These are phyloP conservation scores for Papilio polyxenes DNA, from an alignment of 1,140 invertebrate genomes.

Conservation along the genomic window DNA sequence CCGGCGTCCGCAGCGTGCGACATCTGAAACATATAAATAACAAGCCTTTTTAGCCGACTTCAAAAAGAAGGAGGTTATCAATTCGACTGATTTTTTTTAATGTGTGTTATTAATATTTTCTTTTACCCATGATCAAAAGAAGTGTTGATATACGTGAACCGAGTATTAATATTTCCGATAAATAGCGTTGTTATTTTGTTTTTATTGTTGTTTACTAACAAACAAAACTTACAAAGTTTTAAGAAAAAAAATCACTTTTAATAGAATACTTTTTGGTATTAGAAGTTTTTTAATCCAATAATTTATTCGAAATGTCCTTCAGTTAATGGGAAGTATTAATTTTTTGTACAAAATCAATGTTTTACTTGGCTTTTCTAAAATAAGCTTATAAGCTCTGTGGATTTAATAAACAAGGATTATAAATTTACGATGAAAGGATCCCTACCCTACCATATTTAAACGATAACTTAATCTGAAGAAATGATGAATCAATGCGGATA, in stretches of 20 bases:
- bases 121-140: conserved; percentile 1
- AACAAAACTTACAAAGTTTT: not conserved
- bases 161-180: not conserved
- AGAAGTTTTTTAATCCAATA: no score
- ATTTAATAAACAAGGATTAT: conserved; percentile 17
- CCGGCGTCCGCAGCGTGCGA: conserved; percentile 85
- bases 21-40: conserved; percentile 80
- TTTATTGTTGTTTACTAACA: not conserved
- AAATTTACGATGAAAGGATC: not conserved
- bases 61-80: no score
- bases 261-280: no score
- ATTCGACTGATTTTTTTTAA: no score
- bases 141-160: conserved; percentile 4
- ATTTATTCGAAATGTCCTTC: no score
- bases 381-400: not conserved
- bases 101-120: conserved; percentile 28
- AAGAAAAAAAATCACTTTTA: no score
- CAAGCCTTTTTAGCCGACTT: no score
- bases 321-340: not conserved
- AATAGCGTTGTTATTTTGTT: not conserved
- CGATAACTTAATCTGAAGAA: not conserved
- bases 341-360: not conserved
- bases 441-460: conserved; percentile 4
- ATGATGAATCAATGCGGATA: not conserved
- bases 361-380: not conserved